Conservation (phyloP, 2,888 invertebrate genomes). For the Stramonita haemastoma region DNA sequence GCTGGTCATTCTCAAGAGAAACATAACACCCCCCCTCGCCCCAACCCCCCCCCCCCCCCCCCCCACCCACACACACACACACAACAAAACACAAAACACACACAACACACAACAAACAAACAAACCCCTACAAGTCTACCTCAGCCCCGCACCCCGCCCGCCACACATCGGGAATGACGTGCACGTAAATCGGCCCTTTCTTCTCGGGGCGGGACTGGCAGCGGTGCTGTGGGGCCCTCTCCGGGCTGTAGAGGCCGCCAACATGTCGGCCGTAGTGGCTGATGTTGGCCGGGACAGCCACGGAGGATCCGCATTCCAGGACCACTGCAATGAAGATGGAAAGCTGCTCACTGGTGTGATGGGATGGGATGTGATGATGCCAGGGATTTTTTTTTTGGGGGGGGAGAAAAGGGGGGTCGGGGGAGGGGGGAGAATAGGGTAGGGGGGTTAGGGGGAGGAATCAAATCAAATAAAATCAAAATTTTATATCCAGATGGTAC, state of each 20-base stretch:
- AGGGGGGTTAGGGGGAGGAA: no score
- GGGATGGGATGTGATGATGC: no score
- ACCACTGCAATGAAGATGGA: constrained; percentile 4
- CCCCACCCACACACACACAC: neutral
- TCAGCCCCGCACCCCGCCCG: neutral
- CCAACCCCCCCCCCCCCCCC: no score
- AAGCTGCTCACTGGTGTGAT: neutral
- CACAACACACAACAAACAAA: neutral
- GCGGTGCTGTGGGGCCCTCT: no score
- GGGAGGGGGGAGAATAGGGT: no score
- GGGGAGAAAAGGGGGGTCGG: no score
- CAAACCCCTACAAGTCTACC: neutral
- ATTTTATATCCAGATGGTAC: no score
- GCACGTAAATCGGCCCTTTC: neutral
- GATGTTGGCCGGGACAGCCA: constrained; percentile 15
- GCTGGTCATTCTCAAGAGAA: no score
- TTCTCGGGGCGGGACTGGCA: neutral
- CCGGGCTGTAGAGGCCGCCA: neutral
- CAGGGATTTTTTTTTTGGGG: no score
- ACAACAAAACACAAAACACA: neutral
- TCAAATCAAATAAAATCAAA: no score
- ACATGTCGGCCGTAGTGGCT: neutral
- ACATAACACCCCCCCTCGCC: no score
- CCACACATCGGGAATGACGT: neutral
- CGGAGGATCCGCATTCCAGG: neutral